These are phyloP conservation scores for Coenonympha glycerion DNA, from an alignment of 2,888 invertebrate genomes.

Conservation along the genomic window DNA sequence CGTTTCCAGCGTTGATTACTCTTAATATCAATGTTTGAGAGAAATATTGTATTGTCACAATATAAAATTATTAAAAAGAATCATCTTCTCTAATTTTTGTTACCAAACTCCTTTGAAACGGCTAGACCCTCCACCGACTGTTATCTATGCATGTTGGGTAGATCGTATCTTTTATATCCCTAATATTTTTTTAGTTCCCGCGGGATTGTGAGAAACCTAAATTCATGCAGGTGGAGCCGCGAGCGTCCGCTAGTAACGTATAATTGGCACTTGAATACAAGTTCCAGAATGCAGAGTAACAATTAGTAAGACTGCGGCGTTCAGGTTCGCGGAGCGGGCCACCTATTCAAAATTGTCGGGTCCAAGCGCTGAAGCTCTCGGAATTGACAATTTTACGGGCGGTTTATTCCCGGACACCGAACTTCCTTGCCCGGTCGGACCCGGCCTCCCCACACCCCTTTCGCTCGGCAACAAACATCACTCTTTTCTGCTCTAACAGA, in stretches of 20 bases:
- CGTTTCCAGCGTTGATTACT: slow-evolving; percentile 31
- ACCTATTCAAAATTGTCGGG: slow-evolving; percentile 61
- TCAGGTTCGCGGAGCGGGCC: slow-evolving; percentile 30
- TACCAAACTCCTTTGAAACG: no score
- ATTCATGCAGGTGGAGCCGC: no score
- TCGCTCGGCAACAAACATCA: slow-evolving; percentile 32
- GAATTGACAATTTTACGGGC: slow-evolving; percentile 83
- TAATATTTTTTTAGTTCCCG: no score
- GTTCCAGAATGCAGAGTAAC: slow-evolving; percentile 28
- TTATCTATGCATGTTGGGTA: no score
- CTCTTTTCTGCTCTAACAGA: slow-evolving; percentile 19
- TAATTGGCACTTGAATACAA: no score
- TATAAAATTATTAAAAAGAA: no score
- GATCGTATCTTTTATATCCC: not conserved
- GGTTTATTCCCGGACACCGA: slow-evolving; percentile 79
- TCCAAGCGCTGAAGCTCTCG: slow-evolving; percentile 60
- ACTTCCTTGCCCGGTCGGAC: slow-evolving; percentile 63
- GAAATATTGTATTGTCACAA: not conserved
- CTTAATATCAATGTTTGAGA: not conserved
- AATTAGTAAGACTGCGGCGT: slow-evolving; percentile 34
- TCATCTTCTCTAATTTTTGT: not conserved
- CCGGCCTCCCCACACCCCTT: slow-evolving; percentile 50
- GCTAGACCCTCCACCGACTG: no score
- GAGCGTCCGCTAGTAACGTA: slow-evolving; percentile 4
- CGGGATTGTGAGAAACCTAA: no score